Percentiles rank a stretch among this genome's conserved stretches.
Conservation (phyloP, 2,797 vertebrate genomes). For the Thamnophis elegans region DNA sequence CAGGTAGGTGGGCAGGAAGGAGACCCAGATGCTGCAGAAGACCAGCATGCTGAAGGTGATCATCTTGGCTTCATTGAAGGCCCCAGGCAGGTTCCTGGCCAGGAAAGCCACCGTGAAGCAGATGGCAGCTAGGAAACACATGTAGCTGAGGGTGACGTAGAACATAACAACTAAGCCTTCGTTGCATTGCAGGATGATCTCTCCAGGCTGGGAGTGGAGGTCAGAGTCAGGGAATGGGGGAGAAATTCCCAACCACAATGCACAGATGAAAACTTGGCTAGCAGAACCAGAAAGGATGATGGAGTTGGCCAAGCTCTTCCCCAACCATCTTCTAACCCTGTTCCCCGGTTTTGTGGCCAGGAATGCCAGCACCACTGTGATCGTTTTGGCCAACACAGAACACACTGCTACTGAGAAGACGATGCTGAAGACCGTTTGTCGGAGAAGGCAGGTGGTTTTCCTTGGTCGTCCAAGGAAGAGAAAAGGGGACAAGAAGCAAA, state of each 20-base stretch:
- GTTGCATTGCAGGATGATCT: too few species aligned
- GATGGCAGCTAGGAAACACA: too few species aligned
- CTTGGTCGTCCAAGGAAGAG: not conserved
- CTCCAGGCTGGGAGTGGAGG: too few species aligned
- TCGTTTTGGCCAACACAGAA: not conserved
- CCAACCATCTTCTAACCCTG: not conserved
- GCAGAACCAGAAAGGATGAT: not conserved
- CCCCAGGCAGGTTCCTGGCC: too few species aligned
- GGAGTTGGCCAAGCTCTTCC: not conserved
- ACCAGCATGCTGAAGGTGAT: too few species aligned
- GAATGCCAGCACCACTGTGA: not conserved
- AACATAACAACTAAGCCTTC: too few species aligned
- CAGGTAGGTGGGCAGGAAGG: not conserved
- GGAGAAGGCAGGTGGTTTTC: not conserved
- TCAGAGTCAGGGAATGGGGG: too few species aligned
- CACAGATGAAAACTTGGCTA: not conserved
- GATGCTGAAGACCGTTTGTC: not conserved
- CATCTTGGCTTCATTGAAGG: too few species aligned
- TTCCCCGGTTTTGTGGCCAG: not conserved
- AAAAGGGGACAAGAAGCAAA: not conserved
- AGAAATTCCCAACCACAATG: too few species aligned
- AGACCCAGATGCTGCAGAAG: too few species aligned
- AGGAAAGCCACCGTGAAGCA: too few species aligned
- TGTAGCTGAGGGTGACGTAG: too few species aligned
- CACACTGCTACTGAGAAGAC: not conserved